These are phyloP conservation scores for Drosophila sp. DNA, from an alignment of 1,140 invertebrate species.

Conservation along the genomic window DNA sequence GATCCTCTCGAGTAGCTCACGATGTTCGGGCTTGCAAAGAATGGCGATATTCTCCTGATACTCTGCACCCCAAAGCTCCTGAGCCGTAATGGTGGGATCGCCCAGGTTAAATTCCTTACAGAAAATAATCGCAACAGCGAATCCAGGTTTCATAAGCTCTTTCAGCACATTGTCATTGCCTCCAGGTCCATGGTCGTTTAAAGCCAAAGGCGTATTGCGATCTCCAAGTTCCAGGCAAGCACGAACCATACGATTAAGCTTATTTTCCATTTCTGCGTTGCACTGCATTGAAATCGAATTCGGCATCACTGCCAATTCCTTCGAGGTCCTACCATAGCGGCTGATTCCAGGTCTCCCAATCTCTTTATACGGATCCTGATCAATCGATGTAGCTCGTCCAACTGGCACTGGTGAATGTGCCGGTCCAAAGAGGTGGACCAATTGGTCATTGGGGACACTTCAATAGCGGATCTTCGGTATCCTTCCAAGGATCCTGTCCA, in stretches of 20 bases:
- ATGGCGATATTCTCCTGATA: constrained; percentile 98
- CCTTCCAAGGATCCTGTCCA: too few species aligned
- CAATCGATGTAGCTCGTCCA: too few species aligned
- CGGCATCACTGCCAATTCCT: constrained; percentile 85
- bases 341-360: too few species aligned
- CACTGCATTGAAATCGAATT: constrained; percentile 97
- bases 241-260: constrained; percentile 95
- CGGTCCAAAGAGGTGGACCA: too few species aligned
- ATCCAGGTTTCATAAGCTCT: constrained; percentile 94
- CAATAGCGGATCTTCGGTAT: too few species aligned
- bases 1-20: constrained; percentile 88
- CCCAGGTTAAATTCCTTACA: constrained; percentile 94
- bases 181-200: constrained; percentile 90
- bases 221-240: constrained; percentile 93
- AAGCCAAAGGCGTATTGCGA: constrained; percentile 94
- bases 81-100: constrained; percentile 95
- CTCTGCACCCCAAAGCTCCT: constrained; percentile 99
- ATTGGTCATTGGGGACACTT: too few species aligned
- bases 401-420: too few species aligned
- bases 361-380: too few species aligned
- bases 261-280: constrained; percentile 99
- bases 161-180: constrained; percentile 99
- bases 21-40: constrained; percentile 88
- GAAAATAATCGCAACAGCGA: constrained; percentile 94
- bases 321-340: too few species aligned